Evolutionary conservation across 2,113 vertebrate species (phyloP).

Genomic region (Podilymbus podiceps): DNA sequence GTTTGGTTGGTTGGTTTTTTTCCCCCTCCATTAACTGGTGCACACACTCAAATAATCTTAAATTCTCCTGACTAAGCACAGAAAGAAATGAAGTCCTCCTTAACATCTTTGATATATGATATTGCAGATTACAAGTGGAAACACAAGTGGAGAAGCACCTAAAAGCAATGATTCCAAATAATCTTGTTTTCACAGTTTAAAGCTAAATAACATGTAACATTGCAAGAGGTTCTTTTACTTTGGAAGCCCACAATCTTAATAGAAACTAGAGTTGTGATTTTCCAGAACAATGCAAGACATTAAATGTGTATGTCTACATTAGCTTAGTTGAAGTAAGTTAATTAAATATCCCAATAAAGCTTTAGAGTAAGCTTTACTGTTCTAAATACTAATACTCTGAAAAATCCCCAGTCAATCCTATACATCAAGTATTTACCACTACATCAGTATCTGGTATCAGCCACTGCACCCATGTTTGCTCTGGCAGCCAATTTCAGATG

Average conservation of each 20-base stretch:
- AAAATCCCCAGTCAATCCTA: not conserved
- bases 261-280: not conserved
- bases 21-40: not conserved
- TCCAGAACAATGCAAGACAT: not conserved
- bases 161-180: not conserved
- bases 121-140: not conserved
- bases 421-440: not conserved
- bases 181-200: not conserved
- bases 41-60: not conserved
- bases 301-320: not conserved
- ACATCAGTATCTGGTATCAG: not conserved
- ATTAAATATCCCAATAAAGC: not conserved
- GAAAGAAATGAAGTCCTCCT: not conserved
- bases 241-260: not conserved
- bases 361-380: not conserved
- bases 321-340: not conserved
- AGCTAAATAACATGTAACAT: not conserved
- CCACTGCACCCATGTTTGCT: not conserved
- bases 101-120: not conserved
- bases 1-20: no score
- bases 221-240: not conserved
- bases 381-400: not conserved
- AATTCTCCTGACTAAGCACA: not conserved
- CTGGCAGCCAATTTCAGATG: not conserved
- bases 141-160: not conserved